A percentile compares a stretch with the other conserved stretches of the same genome.
Evolutionary conservation across 2,113 vertebrate genomes (phyloP).

Genomic region (Casuarius casuarius): DNA sequence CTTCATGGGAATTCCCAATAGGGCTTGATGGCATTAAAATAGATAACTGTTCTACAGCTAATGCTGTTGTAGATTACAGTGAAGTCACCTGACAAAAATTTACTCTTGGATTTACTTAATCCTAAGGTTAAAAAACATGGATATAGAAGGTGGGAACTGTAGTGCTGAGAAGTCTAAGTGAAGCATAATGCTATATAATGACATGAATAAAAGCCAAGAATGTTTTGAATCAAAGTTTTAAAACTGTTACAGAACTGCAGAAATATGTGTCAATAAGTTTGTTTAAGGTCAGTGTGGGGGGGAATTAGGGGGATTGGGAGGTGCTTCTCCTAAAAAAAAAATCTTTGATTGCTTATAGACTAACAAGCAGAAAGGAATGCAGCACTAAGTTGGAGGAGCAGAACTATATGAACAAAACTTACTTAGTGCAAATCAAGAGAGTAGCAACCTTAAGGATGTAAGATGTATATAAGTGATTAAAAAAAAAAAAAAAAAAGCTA

Average conservation of each 20-base stretch:
- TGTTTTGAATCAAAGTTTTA: not conserved
- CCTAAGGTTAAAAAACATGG: not conserved
- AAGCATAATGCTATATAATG: not conserved
- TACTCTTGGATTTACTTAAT: not conserved
- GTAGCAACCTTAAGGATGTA: not conserved
- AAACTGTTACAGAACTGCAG: not conserved
- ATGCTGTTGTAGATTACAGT: not conserved
- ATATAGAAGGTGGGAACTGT: not conserved
- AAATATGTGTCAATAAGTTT: not conserved
- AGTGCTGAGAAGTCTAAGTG: not conserved
- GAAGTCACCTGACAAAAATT: not conserved
- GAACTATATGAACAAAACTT: not conserved
- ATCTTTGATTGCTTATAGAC: not conserved
- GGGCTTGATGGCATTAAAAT: not conserved
- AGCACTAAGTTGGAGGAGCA: not conserved
- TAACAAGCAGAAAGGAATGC: not conserved
- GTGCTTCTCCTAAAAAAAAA: not conserved
- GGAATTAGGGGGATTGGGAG: not conserved
- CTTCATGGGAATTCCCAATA: not conserved
- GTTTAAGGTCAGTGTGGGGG: not conserved
- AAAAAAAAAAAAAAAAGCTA: not conserved
- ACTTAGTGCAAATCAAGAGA: not conserved
- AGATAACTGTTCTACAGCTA: not conserved
- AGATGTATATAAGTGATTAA: too few species aligned
- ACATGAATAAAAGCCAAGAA: fast-evolving